Base-by-base conservation (phyloP, 1,140 invertebrate genomes). In the Rhyacophila brunnea region DNA sequence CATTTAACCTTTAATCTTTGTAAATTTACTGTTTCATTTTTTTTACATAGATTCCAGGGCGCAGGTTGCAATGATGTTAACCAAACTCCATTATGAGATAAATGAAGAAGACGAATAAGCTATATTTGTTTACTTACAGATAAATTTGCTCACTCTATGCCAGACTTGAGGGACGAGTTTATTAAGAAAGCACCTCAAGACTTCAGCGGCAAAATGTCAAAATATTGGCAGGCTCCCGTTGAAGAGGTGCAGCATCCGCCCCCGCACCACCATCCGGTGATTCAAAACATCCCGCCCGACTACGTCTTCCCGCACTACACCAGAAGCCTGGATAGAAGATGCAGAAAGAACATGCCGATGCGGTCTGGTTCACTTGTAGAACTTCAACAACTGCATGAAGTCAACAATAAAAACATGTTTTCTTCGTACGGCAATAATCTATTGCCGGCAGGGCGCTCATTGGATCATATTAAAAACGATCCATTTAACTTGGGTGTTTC, bases 101-200 rank as follows among this genome's bases (percentile, higher is more conserved):
- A n/a, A n/a, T n/a, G n/a, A n/a, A n/a, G n/a, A n/a, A n/a, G n/a
- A n/a, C n/a, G n/a, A n/a, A n/a, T n/a, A n/a, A n/a, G n/a, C n/a
- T n/a, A n/a, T n/a, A n/a, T 13, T 40, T 40, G 3, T 40, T n/a
- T 40, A 13, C 43, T 62, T 74, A 72, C 65, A 81, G 80, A 73
- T 18, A 82, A 83, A 70, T 77, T 72, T 62, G 61, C 80, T 1
- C 80, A 81, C 43, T 83, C 81, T 3, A 77, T 83, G 74, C 78
- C 81, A 53, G 82, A 83, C 58, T 70, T 83, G n/a, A 43, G 63
- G 4, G 63, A 65, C 14, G 63, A 65, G 36, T 65, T 61, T 45
- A 65, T 65, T 7, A 54, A 65, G 44, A 65, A 65, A 36, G 58
- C 54, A 11, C 63, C 63, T 5, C 15, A 44, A n/a, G 58, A 65